Percentiles rank a stretch among this genome's conserved stretches.
Evolutionary conservation across 2,113 vertebrate species (phyloP).

Genomic region (Paraplagusia blochii): DNA sequence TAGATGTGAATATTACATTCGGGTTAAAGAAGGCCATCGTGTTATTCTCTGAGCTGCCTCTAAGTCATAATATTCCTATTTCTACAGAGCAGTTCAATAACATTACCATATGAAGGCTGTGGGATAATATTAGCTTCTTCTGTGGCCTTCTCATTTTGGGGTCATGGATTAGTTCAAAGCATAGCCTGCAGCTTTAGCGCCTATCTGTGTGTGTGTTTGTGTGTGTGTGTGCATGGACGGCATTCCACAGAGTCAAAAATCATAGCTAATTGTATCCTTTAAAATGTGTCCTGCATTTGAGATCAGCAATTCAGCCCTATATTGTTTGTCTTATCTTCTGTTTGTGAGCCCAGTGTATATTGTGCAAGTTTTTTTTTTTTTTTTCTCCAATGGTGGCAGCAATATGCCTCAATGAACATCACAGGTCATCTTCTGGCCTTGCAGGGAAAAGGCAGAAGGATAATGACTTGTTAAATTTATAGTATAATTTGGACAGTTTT

Average conservation of each 20-base stretch:
- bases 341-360: too few relatives aligned
- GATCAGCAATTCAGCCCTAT: not conserved
- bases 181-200: slow-evolving; percentile 46
- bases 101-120: slow-evolving; percentile 67
- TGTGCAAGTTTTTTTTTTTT: too few relatives aligned
- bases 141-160: slow-evolving; percentile 42
- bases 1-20: slow-evolving; percentile 50
- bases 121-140: slow-evolving; percentile 54
- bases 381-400: too few relatives aligned
- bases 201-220: slow-evolving; percentile 19
- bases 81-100: slow-evolving; percentile 57
- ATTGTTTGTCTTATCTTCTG: slow-evolving; percentile 12
- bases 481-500: too few relatives aligned
- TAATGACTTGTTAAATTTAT: too few relatives aligned
- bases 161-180: slow-evolving; percentile 62
- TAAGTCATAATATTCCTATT: slow-evolving; percentile 60
- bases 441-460: too few relatives aligned
- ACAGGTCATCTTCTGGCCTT: too few relatives aligned
- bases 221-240: slow-evolving; percentile 39
- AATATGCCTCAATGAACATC: too few relatives aligned
- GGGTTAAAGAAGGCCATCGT: slow-evolving; percentile 58
- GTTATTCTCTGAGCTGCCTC: slow-evolving; percentile 59
- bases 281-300: too few relatives aligned
- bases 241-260: slow-evolving; percentile 50
- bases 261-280: too few relatives aligned